Evolutionary conservation across 2,797 vertebrate genomes (phyloP), one percentile per base, ranked within the genome.

Genomic region (Megaceryle alcyon): DNA sequence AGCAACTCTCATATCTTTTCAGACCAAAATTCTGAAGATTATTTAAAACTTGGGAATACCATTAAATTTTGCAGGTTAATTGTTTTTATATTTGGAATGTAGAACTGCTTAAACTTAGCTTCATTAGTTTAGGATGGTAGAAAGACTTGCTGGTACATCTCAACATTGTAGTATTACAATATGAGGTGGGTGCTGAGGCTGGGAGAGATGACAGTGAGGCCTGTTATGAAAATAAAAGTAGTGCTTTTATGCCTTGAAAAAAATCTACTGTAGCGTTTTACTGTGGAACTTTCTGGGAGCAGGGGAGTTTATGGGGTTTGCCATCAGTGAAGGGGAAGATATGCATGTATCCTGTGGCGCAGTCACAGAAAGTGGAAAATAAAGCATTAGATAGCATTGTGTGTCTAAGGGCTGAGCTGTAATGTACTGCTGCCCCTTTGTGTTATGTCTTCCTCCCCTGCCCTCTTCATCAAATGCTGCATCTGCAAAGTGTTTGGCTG

Each of bases 341-440:
- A 3, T 0, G 1, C 6, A 4, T 61, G 29, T 53, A 8, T 53
- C 28, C 31, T 64, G 11, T 56, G 54, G 26, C 80, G 20, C 51
- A 37, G 64, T 44, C 43, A 22, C 0, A 1, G 59, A 16, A 44
- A 71, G 22, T 65, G 37, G 49, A 64, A 90, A 84, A 53, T n/a
- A 75, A 63, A 83, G 5, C 28, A 39, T 78, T 70, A n/a, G 64
- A 69, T 22, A 54, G 10, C 43, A 2, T 77, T 61, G 46, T 2
- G 1, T 65, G 4, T 46, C 1, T 25, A 44, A 57, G 7, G 33
- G 14, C 71, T n/a, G 70, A 33, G 46, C 54, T 84, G 41, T 78
- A 71, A 44, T 10, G 9, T 12, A 22, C 46, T 1, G 6, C 18
- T 89, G 51, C 28, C 15, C 12, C 37, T 61, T 7, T 56, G n/a